phyloP scores from a whole-genome alignment of 2,113 vertebrate genomes.

The Chinchilla lanigera region DNA sequence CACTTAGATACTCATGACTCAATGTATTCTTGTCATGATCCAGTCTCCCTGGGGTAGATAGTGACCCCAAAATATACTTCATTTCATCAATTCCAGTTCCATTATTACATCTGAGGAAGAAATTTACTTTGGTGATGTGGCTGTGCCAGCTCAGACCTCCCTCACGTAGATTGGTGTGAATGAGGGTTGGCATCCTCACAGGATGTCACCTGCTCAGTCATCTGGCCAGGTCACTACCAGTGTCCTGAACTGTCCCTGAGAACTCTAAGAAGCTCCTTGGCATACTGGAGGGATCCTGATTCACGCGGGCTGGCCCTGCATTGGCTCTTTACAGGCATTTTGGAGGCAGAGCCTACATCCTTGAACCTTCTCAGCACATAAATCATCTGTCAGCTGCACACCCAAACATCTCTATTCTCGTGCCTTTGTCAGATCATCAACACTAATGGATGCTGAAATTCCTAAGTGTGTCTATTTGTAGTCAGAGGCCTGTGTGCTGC shows the following conservation, averaged over 20 bases:
- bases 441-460: slow-evolving; percentile 73
- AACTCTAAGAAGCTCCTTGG: background rate
- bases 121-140: slow-evolving; percentile 33
- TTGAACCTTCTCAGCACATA: background rate
- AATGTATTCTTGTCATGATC: slow-evolving; percentile 38
- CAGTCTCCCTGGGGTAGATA: slow-evolving; percentile 31
- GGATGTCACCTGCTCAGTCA: accelerated
- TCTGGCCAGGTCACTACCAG: background rate
- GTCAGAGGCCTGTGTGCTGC: slow-evolving; percentile 23
- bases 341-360: background rate
- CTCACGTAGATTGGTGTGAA: background rate
- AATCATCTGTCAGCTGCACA: slow-evolving; percentile 73
- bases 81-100: slow-evolving; percentile 63
- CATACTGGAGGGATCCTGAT: background rate
- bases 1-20: slow-evolving; percentile 15
- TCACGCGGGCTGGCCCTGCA: background rate
- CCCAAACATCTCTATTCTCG: slow-evolving; percentile 69
- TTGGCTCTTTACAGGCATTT: background rate
- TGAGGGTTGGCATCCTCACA: accelerated
- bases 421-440: slow-evolving; percentile 73
- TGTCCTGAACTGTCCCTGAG: accelerated
- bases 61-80: slow-evolving; percentile 44
- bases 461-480: slow-evolving; percentile 69
- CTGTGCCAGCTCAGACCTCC: background rate
- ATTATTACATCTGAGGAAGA: slow-evolving; percentile 60